A percentile compares a stretch with the other conserved stretches of the same genome.
Conservation (phyloP, 2,113 vertebrate genomes). For the Blennius ocellaris region DNA sequence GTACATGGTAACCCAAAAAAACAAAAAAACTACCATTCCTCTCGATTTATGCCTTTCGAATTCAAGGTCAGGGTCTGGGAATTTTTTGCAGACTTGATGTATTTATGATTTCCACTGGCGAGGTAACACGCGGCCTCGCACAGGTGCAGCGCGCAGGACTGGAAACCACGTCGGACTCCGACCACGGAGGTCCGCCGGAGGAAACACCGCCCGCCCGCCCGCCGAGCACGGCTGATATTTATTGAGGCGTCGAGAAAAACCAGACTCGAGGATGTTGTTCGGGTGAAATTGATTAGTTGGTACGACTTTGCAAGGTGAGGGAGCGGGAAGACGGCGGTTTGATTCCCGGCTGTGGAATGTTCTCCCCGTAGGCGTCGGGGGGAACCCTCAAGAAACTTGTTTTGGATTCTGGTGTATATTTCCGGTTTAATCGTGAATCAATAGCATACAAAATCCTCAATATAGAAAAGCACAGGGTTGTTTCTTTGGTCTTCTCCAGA, state of each 20-base stretch:
- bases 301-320: neutral
- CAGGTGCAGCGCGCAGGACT: neutral
- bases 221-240: neutral
- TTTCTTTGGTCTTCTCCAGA: too few relatives aligned
- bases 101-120: slow-evolving; percentile 44
- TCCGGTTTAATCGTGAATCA: too few relatives aligned
- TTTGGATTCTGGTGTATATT: too few relatives aligned
- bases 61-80: neutral
- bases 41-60: slow-evolving; percentile 24
- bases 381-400: too few relatives aligned
- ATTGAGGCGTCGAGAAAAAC: neutral
- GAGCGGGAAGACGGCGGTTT: too few relatives aligned
- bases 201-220: neutral
- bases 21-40: slow-evolving; percentile 15
- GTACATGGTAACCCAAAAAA: slow-evolving; percentile 7
- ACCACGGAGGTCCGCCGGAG: neutral
- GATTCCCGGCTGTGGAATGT: too few relatives aligned
- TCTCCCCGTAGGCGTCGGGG: too few relatives aligned
- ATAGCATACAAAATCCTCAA: too few relatives aligned
- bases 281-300: neutral
- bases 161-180: slow-evolving; percentile 16
- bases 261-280: neutral
- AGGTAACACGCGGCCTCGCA: neutral
- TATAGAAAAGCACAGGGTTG: too few relatives aligned
- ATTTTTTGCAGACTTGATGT: slow-evolving; percentile 13